Base-by-base conservation (phyloP, 2,113 vertebrate genomes). In the Ciconia stormi region DNA sequence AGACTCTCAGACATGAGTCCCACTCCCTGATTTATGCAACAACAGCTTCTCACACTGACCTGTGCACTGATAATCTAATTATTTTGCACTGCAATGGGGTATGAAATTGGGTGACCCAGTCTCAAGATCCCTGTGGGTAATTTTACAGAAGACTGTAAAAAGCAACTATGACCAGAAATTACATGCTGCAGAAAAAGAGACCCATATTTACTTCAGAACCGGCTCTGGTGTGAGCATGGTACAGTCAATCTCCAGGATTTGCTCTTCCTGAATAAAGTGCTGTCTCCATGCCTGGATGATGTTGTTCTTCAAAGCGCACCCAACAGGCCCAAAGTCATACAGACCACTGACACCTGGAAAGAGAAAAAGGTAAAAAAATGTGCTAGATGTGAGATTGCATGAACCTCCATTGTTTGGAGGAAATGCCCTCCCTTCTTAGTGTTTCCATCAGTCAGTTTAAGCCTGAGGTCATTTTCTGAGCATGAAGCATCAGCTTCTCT, bases 221-320 rank as follows among this genome's bases (percentile, higher is more conserved):
- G 99, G 82, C 86, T 99, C 99, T 1, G 99, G 99, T 0, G 99
- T 99, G 55, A 99, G 99, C 99, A 99, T 99, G 91, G 99, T 99
- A 97, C 99, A 99, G 97, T 99, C 99, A 5, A 99, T 99, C 98
- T 99, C 99, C 88, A 99, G 97, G 90, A 99, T 99, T 95, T 99
- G 99, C 91, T 99, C 99, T 89, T 99, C 99, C 82, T 99, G 99
- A 96, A 99, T 99, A 78, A 99, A 99, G 97, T 99, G 99, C 96
- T 99, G 99, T 94, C 99, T 99, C 99, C 99, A 99, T 3, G 97
- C 98, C 93, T 99, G 99, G 91, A 99, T 98, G 72, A 99, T 99
- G 97, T 99, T 99, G 98, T 99, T 99, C 98, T 99, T 99, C 96
- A 99, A 96, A 89, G 99, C 99, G 72, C 99, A 99, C 32, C 99